Conservation (phyloP, 2,113 vertebrate genomes). For the Dipodomys spectabilis region DNA sequence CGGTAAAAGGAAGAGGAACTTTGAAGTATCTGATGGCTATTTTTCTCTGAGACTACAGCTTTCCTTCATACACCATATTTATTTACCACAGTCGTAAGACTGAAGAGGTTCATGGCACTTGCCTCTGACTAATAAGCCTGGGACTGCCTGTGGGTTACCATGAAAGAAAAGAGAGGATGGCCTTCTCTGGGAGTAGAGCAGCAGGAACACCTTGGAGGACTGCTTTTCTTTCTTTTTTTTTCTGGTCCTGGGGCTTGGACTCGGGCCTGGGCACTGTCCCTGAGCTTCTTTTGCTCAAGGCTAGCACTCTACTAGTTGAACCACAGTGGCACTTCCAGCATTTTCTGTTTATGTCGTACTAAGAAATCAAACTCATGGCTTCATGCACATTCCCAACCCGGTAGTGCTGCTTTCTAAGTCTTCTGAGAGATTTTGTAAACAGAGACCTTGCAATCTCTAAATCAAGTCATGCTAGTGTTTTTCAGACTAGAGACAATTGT, state of each 20-base stretch:
- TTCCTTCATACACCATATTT: neutral
- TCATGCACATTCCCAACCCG: too few species aligned
- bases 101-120: neutral
- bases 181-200: neutral
- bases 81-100: neutral
- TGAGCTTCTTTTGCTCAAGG: too few species aligned
- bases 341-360: too few species aligned
- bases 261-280: too few species aligned
- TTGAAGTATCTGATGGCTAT: neutral
- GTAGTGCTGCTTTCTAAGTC: neutral
- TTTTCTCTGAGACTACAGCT: neutral
- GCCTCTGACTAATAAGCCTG: neutral
- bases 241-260: too few species aligned
- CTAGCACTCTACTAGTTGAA: too few species aligned
- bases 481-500: neutral
- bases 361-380: too few species aligned
- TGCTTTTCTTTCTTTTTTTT: too few species aligned
- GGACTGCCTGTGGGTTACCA: neutral
- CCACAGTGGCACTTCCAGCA: too few species aligned
- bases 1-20: neutral
- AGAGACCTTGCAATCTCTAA: neutral
- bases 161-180: neutral
- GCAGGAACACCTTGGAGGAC: neutral
- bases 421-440: neutral
- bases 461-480: neutral